Percentiles rank a stretch among this genome's conserved stretches.
phyloP scores from a whole-genome alignment of 2,888 invertebrate species.

The Alviniconcha strummeri region DNA sequence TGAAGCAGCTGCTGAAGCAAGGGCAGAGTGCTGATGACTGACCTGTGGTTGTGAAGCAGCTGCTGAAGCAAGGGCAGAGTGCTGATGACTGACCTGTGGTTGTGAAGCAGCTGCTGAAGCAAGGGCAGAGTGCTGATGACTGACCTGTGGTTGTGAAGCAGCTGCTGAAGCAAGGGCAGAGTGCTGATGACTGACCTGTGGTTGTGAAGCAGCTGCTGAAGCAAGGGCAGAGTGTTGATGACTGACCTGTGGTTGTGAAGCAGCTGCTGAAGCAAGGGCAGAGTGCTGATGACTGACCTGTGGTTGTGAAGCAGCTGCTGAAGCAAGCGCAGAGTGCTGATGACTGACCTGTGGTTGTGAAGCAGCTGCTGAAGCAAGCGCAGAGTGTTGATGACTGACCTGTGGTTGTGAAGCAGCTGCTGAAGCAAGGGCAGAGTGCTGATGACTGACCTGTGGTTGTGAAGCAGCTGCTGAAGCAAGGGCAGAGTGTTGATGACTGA shows the following conservation, averaged over 20 bases:
- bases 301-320: slow-evolving; percentile 35
- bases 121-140: not conserved
- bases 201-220: slow-evolving; percentile 34
- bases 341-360: slow-evolving; percentile 9
- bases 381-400: no score
- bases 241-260: slow-evolving; percentile 20
- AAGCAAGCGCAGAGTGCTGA: slow-evolving; percentile 3
- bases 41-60: slow-evolving; percentile 29
- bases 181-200: not conserved
- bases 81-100: not conserved
- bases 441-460: slow-evolving; percentile 1
- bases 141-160: slow-evolving; percentile 29
- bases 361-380: slow-evolving; percentile 34
- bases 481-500: not conserved
- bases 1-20: slow-evolving; percentile 34
- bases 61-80: slow-evolving; percentile 27
- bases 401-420: slow-evolving; percentile 33
- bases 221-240: not conserved
- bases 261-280: slow-evolving; percentile 32
- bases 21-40: not conserved
- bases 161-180: slow-evolving; percentile 28
- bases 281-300: no score
- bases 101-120: slow-evolving; percentile 33
- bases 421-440: slow-evolving; percentile 19
- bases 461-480: slow-evolving; percentile 33